Evolutionary conservation across 2,113 vertebrate species (phyloP), one percentile per base, ranked within the genome.

Genomic region (Ploceus nigricollis): DNA sequence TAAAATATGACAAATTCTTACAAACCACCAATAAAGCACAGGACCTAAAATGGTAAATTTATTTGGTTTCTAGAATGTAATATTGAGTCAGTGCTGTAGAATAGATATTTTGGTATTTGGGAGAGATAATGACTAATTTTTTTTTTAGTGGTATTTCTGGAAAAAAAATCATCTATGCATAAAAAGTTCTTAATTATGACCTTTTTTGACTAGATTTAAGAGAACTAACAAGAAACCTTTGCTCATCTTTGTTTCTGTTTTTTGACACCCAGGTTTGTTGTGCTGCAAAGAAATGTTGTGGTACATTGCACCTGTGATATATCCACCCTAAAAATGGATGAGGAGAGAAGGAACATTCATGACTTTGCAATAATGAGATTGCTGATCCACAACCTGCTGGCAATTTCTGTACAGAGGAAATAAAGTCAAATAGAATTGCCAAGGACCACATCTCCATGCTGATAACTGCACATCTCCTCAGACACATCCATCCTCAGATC

Each of bases 281-380:
- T 45, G 53, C 53, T 72, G 53, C 39, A 90, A 76, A 82, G 57
- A 71, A 87, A 71, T 50, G 48, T 15, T 48, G 61, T 51, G 57
- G 84, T 90, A 82, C 78, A 56, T 60, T 85, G 73, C 77, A 91
- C 53, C 84, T 68, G 82, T 72, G 61, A 93, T 87, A 66, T 21
- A 94, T 50, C 72, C 63, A 69, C 1, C 2, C 25, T 80, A 86
- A 86, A 53, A 85, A 69, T 2, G 2, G 88, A 93, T 69, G 70
- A 95, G 48, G 14, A 93, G 42, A 93, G 68, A 88, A 93, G 64
- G 85, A 95, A 96, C 92, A 88, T 50, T 90, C 88, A 96, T 94
- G 95, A 95, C 79, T 94, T 69, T 69, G 88, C 85, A 95, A 76
- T 80, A 94, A 90, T 47, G 79, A 90, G 82, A 76, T 12, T 90